These are phyloP conservation scores for Pocota personata DNA, from an alignment of 2,888 invertebrate species.

Conservation along the genomic window DNA sequence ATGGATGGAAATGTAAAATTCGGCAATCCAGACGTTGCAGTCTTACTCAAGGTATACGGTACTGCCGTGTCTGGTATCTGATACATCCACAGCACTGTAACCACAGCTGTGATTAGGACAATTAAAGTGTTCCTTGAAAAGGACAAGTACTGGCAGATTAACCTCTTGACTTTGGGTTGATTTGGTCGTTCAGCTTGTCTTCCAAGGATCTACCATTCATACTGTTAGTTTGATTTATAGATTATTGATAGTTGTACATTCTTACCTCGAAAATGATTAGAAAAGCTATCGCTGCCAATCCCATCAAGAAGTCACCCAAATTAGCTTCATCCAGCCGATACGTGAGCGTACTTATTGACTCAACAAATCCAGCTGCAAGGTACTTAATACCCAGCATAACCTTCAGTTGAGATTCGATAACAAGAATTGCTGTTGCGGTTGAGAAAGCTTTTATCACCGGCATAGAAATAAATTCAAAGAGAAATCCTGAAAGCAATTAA, in stretches of 20 bases:
- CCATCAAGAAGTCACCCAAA: constrained; percentile 87
- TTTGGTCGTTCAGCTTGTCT: constrained; percentile 46
- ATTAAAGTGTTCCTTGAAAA: constrained; percentile 91
- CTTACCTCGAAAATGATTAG: constrained; percentile 88
- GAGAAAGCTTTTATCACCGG: constrained; percentile 95
- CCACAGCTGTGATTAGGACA: constrained; percentile 86
- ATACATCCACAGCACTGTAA: constrained; percentile 84
- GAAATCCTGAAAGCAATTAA: constrained; percentile 85
- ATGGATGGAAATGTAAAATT: constrained; percentile 86
- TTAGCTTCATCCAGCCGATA: constrained; percentile 84
- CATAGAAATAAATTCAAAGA: constrained; percentile 93
- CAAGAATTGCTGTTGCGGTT: constrained; percentile 91
- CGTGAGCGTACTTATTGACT: constrained; percentile 85
- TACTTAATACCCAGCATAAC: constrained; percentile 89
- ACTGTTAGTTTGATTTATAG: background rate
- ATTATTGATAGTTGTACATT: constrained; percentile 74
- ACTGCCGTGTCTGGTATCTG: constrained; percentile 82
- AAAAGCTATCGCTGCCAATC: constrained; percentile 86
- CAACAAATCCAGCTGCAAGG: constrained; percentile 87
- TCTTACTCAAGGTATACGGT: constrained; percentile 84
- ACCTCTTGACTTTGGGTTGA: constrained; percentile 30
- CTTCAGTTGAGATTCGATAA: constrained; percentile 90
- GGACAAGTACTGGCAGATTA: constrained; percentile 87
- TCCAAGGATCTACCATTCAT: constrained; percentile 47
- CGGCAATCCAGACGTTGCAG: constrained; percentile 88